Percentiles rank a stretch among this genome's conserved stretches.
Evolutionary conservation across 2,888 invertebrate species (phyloP).

Genomic region (Automeris io): DNA sequence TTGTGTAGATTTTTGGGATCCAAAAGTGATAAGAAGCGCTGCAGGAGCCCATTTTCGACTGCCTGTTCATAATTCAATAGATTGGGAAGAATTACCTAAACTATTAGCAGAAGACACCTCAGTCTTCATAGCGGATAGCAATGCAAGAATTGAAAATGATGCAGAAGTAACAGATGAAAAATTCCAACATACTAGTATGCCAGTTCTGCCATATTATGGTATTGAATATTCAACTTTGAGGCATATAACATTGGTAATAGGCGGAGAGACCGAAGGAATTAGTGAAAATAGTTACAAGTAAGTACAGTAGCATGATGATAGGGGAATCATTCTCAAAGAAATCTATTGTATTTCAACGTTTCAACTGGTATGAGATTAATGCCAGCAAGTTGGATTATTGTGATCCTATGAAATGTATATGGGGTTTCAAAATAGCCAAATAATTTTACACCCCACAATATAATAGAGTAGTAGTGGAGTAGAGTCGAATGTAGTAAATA

Average conservation of each 20-base stretch:
- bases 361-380: no score
- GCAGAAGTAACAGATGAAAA: constrained; percentile 16
- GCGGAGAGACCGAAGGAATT: constrained; percentile 94
- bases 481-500: no score
- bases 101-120: constrained; percentile 65
- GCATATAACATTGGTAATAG: constrained; percentile 84
- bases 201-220: constrained; percentile 79
- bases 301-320: no score
- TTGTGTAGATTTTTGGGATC: constrained; percentile 93
- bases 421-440: no score
- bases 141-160: constrained; percentile 35
- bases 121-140: constrained; percentile 84
- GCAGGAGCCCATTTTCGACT: constrained; percentile 91
- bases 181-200: constrained; percentile 40
- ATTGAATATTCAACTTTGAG: constrained; percentile 71
- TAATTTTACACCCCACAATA: no score
- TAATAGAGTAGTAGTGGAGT: no score
- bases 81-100: constrained; percentile 79
- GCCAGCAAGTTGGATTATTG: no score
- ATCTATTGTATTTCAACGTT: no score
- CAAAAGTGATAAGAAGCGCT: constrained; percentile 90
- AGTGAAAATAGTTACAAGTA: constrained; percentile 82
- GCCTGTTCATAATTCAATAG: constrained; percentile 79
- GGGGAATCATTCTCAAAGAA: no score
- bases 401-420: no score